Base-by-base conservation (phyloP, 2,888 invertebrate genomes). In the Thymelicus acteon region DNA sequence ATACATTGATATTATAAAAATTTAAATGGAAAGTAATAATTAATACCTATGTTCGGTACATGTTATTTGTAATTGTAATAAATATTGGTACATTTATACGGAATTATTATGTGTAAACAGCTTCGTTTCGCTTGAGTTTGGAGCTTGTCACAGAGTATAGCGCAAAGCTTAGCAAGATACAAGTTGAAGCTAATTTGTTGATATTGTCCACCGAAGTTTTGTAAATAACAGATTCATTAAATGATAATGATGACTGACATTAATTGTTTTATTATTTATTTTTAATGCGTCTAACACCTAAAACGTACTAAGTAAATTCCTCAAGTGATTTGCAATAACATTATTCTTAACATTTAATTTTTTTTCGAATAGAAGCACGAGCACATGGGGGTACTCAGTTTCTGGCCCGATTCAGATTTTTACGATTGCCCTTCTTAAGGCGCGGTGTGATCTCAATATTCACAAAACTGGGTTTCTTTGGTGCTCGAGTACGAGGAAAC, bases 151-250 rank as follows among this genome's bases (percentile, higher is more conserved):
- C 72, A 52, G 70, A 72, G 67, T 74, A 68, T 60, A 67, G 73
- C 72, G 73, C 75, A 66, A 62, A 66, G 78, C 76, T 76, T 77
- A 72, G 74, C 73, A 75, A 72, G 72, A 71, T 77, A 76, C 75
- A 75, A 75, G 63, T 75, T 70, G 68, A 74, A 75, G 78, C 76
- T 79, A 76, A 80, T 84, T 57, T 85, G 85, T 85, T 87, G 85
- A 89, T 78, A 80, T 87, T 88, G 84, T 92, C 93, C 93, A 92
- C 93, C 92, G 92, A 92, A 84, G 85, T 82, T 90, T 91, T 92
- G 90, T 92, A 92, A 87, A 90, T 91, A 91, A 91, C 84, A 78
- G 85, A 88, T 85, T 90, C 88, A 92, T 91, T 92, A 91, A 90
- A 89, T 80, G 81, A 86, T 85, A 87, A 91, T 90, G 88, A 92